phyloP scores from a whole-genome alignment of 1,140 invertebrate genomes.

The Drosophila ogumai region DNA sequence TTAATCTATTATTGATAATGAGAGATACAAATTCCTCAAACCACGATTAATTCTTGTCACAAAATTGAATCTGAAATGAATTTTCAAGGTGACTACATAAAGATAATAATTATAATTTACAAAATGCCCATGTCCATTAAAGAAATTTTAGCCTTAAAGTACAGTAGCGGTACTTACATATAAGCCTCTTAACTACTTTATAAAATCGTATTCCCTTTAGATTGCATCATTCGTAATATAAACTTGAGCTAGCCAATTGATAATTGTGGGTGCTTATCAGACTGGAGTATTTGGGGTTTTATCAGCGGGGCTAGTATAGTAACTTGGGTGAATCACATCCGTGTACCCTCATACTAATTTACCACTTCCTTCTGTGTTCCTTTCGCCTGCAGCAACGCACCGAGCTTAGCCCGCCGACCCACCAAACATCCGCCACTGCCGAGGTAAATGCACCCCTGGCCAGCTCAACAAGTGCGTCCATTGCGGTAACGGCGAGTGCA shows the following conservation, averaged over 20 bases:
- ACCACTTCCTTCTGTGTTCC: conserved; percentile 11
- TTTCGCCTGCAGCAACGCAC: conserved; percentile 76
- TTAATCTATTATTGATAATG: neutral
- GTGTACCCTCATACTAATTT: conserved; percentile 6
- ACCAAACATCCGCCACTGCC: conserved; percentile 76
- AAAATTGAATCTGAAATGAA: neutral
- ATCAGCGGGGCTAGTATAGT: conserved; percentile 15
- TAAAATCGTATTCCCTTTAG: neutral
- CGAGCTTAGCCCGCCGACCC: conserved; percentile 79
- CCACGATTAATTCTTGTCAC: neutral
- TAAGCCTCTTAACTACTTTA: neutral
- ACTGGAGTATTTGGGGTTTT: neutral
- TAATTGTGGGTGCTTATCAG: conserved; percentile 22
- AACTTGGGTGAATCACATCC: conserved; percentile 27
- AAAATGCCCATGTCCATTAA: neutral
- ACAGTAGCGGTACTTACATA: neutral
- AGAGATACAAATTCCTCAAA: neutral
- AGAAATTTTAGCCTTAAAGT: neutral
- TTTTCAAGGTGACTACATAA: neutral
- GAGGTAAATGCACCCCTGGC: conserved; percentile 67
- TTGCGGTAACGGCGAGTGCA: conserved; percentile 47
- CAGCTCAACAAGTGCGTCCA: conserved; percentile 57
- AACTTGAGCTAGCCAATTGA: conserved; percentile 7
- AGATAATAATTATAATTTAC: neutral
- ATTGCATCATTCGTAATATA: conserved; percentile 13